These are phyloP conservation scores for Megathymus violae DNA, from an alignment of 1,140 invertebrate species.

Conservation along the genomic window DNA sequence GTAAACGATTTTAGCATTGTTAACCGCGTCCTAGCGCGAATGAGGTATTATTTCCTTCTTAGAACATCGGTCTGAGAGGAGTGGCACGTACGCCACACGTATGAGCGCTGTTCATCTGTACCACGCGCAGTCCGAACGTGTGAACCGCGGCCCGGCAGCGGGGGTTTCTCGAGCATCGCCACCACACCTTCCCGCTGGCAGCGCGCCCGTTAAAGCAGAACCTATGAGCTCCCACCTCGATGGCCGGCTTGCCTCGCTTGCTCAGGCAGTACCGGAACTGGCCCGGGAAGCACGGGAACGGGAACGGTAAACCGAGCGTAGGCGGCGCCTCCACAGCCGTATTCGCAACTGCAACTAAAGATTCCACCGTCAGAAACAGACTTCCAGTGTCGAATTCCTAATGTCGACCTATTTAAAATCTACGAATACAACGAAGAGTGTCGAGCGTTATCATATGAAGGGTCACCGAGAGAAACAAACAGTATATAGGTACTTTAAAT, in stretches of 20 bases:
- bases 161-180: conserved; percentile 77
- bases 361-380: conserved; percentile 47
- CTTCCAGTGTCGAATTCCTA: neutral
- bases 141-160: conserved; percentile 77
- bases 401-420: conserved; percentile 4
- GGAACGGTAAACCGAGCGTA: conserved; percentile 71
- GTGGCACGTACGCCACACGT: conserved; percentile 77
- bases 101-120: conserved; percentile 78
- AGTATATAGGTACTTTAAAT: too few species aligned
- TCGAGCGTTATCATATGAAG: neutral
- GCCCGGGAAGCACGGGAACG: conserved; percentile 76
- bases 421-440: neutral
- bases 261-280: conserved; percentile 80
- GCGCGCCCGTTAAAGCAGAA: conserved; percentile 80
- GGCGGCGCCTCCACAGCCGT: conserved; percentile 57
- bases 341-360: conserved; percentile 68
- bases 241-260: conserved; percentile 77
- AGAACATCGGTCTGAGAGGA: conserved; percentile 76
- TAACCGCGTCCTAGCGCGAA: neutral
- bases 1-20: neutral
- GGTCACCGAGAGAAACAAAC: too few species aligned
- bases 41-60: conserved; percentile 28
- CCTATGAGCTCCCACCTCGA: conserved; percentile 75
- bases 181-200: conserved; percentile 80
- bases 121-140: conserved; percentile 74